Evolutionary conservation across 1,140 invertebrate species (phyloP).

Genomic region (Apis cerana): DNA sequence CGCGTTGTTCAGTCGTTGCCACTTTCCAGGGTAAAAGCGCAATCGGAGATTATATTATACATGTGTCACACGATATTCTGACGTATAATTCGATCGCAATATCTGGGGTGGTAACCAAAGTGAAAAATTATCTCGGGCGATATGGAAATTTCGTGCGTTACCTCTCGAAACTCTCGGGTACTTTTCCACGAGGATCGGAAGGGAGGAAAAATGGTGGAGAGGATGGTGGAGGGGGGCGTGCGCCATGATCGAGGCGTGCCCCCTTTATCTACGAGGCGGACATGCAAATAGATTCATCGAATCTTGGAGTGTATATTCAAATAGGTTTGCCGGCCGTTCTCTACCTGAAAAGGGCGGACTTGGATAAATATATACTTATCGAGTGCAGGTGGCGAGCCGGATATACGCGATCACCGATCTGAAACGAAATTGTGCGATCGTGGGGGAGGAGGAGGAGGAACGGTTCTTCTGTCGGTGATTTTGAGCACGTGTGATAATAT

Average conservation of each 20-base stretch:
- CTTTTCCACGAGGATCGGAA: background rate
- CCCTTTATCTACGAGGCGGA: conserved; percentile 39
- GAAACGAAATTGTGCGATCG: conserved; percentile 46
- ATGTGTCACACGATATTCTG: too few relatives aligned
- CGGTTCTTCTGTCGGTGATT: conserved; percentile 65
- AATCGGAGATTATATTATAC: conserved; percentile 7
- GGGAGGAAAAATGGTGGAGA: background rate
- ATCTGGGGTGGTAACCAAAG: too few relatives aligned
- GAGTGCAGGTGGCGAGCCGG: conserved; percentile 59
- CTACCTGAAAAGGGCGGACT: conserved; percentile 65
- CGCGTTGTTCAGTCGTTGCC: conserved; percentile 27
- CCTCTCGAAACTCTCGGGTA: too few relatives aligned
- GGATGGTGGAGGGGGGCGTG: background rate
- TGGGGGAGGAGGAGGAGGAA: conserved; percentile 18
- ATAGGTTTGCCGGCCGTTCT: background rate
- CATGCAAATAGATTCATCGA: conserved; percentile 57
- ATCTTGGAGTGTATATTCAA: background rate
- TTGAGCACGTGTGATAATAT: conserved; percentile 78
- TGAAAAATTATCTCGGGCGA: too few relatives aligned
- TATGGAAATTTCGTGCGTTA: too few relatives aligned
- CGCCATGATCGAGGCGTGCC: background rate
- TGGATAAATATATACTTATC: conserved; percentile 57
- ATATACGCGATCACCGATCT: conserved; percentile 32
- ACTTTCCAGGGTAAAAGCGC: conserved; percentile 14
- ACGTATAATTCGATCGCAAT: too few relatives aligned